Conservation (phyloP, 2,797 vertebrate genomes). For the Chelmon rostratus region DNA sequence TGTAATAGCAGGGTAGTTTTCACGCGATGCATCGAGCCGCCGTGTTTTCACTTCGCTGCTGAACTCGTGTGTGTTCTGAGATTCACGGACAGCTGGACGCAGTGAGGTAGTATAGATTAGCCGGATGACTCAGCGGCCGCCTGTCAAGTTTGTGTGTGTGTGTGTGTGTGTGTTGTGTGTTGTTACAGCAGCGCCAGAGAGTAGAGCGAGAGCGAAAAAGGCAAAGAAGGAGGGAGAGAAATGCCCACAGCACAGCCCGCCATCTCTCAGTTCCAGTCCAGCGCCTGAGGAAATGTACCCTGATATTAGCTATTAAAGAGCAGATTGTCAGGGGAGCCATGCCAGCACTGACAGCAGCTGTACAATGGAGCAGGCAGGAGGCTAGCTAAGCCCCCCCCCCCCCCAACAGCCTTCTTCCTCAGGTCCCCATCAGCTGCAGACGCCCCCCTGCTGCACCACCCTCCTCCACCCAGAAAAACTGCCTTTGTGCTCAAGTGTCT, state of each 20-base stretch:
- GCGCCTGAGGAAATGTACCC: slow-evolving; percentile 88
- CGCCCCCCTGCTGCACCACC: not conserved
- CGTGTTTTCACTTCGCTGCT: slow-evolving; percentile 7
- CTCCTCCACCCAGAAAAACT: not conserved
- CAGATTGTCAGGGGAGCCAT: slow-evolving; percentile 86
- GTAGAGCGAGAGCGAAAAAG: slow-evolving; percentile 27
- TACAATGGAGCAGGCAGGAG: slow-evolving; percentile 61
- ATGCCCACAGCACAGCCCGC: slow-evolving; percentile 74
- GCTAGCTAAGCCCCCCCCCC: slow-evolving; percentile 34
- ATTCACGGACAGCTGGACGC: slow-evolving; percentile 65
- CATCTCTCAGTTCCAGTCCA: slow-evolving; percentile 86
- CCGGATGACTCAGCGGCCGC: slow-evolving; percentile 76
- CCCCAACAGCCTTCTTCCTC: slow-evolving; percentile 27
- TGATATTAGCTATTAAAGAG: slow-evolving; percentile 90
- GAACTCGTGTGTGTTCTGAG: slow-evolving; percentile 28
- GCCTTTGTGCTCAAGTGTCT: slow-evolving; percentile 25
- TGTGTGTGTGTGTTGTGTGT: slow-evolving; percentile 61
- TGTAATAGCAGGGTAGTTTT: slow-evolving; percentile 31
- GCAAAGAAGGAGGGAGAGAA: slow-evolving; percentile 38
- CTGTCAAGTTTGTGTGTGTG: slow-evolving; percentile 56
- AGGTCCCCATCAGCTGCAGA: slow-evolving; percentile 14
- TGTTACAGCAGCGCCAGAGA: slow-evolving; percentile 29
- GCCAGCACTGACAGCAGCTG: slow-evolving; percentile 83
- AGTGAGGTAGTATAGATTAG: slow-evolving; percentile 63
- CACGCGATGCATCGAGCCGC: not conserved